Percentiles rank a stretch among this genome's conserved stretches.
phyloP scores from a whole-genome alignment of 2,113 vertebrate species.

The Mungos mungo region DNA sequence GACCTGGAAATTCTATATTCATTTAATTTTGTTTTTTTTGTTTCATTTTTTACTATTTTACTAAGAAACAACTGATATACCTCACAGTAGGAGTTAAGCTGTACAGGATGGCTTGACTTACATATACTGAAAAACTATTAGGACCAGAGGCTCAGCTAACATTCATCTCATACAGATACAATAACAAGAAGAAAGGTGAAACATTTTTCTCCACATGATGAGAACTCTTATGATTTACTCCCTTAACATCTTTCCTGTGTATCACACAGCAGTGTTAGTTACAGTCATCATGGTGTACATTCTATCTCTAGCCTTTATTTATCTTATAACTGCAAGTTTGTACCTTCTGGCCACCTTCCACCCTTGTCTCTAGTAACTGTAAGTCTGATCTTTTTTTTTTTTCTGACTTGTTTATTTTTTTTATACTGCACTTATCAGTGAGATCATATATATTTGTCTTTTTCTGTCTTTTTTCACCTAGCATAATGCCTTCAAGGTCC shows the following conservation, averaged over 20 bases:
- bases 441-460: not conserved
- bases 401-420: not conserved
- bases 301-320: not conserved
- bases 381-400: not conserved
- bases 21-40: not conserved
- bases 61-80: not conserved
- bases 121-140: not conserved
- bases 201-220: not conserved
- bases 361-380: not conserved
- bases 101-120: not conserved
- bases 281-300: not conserved
- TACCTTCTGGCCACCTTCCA: not conserved
- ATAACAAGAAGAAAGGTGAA: not conserved
- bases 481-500: not conserved
- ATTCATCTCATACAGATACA: not conserved
- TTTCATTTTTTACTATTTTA: not conserved
- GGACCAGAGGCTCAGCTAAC: not conserved
- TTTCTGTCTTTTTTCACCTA: not conserved
- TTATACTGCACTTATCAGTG: not conserved
- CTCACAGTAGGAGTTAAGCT: not conserved
- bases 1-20: constrained; percentile 45
- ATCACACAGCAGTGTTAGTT: not conserved
- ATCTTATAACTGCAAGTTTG: not conserved
- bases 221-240: not conserved
- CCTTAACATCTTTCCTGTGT: not conserved